Evolutionary conservation across 2,797 vertebrate genomes (phyloP).

Genomic region (Argyrosomus regius): DNA sequence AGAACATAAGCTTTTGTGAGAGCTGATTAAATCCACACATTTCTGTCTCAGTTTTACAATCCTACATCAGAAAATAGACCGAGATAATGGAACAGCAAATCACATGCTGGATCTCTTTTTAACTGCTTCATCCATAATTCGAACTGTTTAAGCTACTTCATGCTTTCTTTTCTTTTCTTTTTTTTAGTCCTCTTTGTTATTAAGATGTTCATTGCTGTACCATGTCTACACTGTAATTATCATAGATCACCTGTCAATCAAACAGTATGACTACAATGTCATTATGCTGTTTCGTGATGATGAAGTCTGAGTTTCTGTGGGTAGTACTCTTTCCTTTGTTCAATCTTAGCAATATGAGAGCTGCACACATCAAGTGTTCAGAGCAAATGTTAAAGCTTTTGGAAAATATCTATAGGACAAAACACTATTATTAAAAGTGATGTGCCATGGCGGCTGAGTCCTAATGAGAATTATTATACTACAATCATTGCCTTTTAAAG

Average conservation of each 20-base stretch:
- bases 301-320: conserved; percentile 13
- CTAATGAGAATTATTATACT: conserved; percentile 20
- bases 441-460: not conserved
- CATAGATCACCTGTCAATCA: conserved; percentile 31
- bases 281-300: conserved; percentile 10
- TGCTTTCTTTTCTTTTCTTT: not conserved
- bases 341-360: conserved; percentile 22
- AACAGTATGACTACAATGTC: conserved; percentile 10
- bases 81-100: not conserved
- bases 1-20: not conserved
- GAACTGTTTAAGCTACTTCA: not conserved
- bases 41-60: conserved; percentile 6
- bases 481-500: not conserved
- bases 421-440: not conserved
- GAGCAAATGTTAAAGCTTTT: conserved; percentile 18
- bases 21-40: conserved; percentile 7
- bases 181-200: conserved; percentile 6
- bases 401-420: conserved; percentile 13
- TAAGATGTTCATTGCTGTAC: conserved; percentile 1
- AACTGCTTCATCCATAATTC: conserved; percentile 6
- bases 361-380: not conserved
- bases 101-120: conserved; percentile 3
- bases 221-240: conserved; percentile 24
- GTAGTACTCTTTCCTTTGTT: not conserved
- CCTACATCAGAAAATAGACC: conserved; percentile 20